These are phyloP conservation scores for Drosophila rellima DNA, from an alignment of 2,888 invertebrate species.

Conservation along the genomic window DNA sequence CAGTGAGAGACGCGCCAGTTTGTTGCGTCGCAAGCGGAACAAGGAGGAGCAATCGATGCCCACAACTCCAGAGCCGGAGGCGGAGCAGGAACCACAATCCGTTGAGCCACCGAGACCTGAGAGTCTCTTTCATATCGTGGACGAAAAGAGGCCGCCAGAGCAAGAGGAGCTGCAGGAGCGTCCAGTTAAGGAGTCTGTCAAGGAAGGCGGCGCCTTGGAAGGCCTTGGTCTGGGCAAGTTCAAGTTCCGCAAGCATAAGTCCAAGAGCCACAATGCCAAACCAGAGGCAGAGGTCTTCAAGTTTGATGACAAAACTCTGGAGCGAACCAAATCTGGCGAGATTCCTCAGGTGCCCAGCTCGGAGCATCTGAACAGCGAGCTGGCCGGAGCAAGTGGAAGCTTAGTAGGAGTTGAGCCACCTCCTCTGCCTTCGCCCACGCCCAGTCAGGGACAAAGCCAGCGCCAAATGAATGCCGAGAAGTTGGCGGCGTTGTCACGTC, in stretches of 20 bases:
- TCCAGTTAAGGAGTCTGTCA: slow-evolving; percentile 38
- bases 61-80: slow-evolving; percentile 46
- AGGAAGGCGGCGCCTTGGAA: slow-evolving; percentile 48
- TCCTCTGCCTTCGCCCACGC: slow-evolving; percentile 64
- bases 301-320: slow-evolving; percentile 79
- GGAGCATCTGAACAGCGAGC: slow-evolving; percentile 51
- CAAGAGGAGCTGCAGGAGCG: slow-evolving; percentile 46
- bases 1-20: slow-evolving; percentile 83
- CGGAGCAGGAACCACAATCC: slow-evolving; percentile 45
- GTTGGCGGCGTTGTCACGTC: slow-evolving; percentile 80
- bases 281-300: slow-evolving; percentile 82
- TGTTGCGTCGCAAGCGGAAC: slow-evolving; percentile 77
- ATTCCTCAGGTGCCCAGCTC: slow-evolving; percentile 53
- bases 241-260: slow-evolving; percentile 74
- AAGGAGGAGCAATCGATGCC: slow-evolving; percentile 55
- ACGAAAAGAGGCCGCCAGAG: slow-evolving; percentile 86
- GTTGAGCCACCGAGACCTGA: slow-evolving; percentile 39
- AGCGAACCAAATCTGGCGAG: slow-evolving; percentile 50
- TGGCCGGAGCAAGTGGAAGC: slow-evolving; percentile 21
- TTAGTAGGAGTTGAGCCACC: slow-evolving; percentile 25
- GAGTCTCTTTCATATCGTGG: slow-evolving; percentile 85
- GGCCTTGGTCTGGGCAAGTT: slow-evolving; percentile 73
- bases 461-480: slow-evolving; percentile 69
- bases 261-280: slow-evolving; percentile 58
- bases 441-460: slow-evolving; percentile 58